These are phyloP conservation scores for Otus scops DNA, from an alignment of 2,797 vertebrate genomes.

Conservation along the genomic window DNA sequence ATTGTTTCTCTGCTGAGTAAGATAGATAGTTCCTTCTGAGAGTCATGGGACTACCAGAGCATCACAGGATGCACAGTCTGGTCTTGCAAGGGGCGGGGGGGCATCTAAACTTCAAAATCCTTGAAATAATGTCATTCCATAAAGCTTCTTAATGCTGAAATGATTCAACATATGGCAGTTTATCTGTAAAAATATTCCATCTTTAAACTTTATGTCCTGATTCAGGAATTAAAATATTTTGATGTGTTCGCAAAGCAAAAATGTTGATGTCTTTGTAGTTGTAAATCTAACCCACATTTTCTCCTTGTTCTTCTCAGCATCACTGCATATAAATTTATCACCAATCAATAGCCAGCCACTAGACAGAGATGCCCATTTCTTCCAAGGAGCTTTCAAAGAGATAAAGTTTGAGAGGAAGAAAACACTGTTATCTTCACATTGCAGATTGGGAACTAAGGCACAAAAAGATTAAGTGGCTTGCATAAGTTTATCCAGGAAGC, in stretches of 20 bases:
- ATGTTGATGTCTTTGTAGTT: not conserved
- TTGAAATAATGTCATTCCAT: not conserved
- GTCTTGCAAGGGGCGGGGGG: not conserved
- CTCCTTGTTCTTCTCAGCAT: not conserved
- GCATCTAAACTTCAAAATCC: not conserved
- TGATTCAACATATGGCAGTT: not conserved
- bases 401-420: not conserved
- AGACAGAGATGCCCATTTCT: not conserved
- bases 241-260: not conserved
- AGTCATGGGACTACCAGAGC: not conserved
- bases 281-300: not conserved
- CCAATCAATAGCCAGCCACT: not conserved
- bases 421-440: not conserved
- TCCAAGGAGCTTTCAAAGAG: not conserved
- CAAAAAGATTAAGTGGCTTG: not conserved
- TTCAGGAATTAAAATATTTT: not conserved
- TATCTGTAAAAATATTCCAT: not conserved
- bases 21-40: not conserved
- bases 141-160: not conserved
- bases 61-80: not conserved
- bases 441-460: not conserved
- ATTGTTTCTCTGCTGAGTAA: not conserved
- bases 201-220: not conserved
- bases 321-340: not conserved
- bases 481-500: not conserved